Conservation (phyloP, 2,888 invertebrate genomes). For the Lamellibrachia columna region DNA sequence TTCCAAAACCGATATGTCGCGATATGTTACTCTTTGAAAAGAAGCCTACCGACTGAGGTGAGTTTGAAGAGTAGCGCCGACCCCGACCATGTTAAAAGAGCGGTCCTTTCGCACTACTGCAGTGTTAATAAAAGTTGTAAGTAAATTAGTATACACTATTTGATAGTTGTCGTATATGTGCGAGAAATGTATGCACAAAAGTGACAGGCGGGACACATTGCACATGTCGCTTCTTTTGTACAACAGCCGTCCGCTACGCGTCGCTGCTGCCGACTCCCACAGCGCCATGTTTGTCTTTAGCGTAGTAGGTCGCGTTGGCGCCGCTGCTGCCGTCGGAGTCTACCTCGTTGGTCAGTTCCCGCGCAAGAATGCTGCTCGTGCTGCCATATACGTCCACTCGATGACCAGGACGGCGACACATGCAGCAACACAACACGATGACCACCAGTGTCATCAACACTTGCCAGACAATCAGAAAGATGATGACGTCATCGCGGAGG, state of each 20-base stretch:
- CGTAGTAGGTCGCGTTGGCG: neutral
- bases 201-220: neutral
- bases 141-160: too few species aligned
- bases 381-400: neutral
- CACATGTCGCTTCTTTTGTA: neutral
- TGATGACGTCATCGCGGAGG: conserved; percentile 7
- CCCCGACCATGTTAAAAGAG: too few species aligned
- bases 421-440: neutral
- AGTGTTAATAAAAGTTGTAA: too few species aligned
- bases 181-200: neutral
- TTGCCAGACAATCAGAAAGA: neutral
- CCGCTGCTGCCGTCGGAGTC: neutral
- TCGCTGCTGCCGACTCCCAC: neutral
- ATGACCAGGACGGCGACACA: neutral
- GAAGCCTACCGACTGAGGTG: too few species aligned
- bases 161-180: neutral
- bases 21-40: too few species aligned
- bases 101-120: too few species aligned
- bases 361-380: neutral
- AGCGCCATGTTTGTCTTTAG: neutral
- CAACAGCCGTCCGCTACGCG: neutral
- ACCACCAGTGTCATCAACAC: neutral
- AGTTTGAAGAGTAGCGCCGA: too few species aligned
- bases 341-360: neutral
- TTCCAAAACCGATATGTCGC: too few species aligned